Conservation (phyloP, 2,888 invertebrate genomes). For the Stenichneumon culpator region DNA sequence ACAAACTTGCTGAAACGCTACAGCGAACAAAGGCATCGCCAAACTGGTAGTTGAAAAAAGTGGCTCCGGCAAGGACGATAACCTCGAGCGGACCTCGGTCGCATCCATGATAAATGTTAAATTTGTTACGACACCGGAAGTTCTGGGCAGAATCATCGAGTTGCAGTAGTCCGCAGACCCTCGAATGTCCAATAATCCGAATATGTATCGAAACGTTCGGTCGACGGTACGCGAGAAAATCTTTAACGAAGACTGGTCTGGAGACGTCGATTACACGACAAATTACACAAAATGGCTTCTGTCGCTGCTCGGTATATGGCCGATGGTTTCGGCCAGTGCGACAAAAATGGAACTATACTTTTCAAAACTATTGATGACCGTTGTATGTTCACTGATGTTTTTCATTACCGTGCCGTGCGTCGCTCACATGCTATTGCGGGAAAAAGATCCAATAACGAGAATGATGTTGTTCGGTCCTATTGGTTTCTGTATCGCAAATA, state of each 20-base stretch:
- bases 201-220: too few species aligned
- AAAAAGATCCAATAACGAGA: constrained; percentile 30
- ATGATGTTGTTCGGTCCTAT: constrained; percentile 44
- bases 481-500: constrained; percentile 25
- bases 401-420: constrained; percentile 35
- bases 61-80: too few species aligned
- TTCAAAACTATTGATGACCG: constrained; percentile 7
- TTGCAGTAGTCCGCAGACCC: too few species aligned
- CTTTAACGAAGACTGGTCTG: constrained; percentile 25
- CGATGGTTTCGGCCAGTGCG: constrained; percentile 44
- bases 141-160: too few species aligned
- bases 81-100: too few species aligned
- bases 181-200: too few species aligned
- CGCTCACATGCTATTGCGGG: constrained; percentile 33
- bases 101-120: too few species aligned
- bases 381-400: constrained; percentile 8
- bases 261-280: constrained; percentile 24
- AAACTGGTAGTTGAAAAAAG: too few species aligned
- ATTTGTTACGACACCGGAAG: too few species aligned
- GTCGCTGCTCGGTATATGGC: constrained; percentile 53
- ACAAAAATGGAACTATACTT: constrained; percentile 28
- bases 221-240: too few species aligned
- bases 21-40: too few species aligned
- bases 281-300: constrained; percentile 55
- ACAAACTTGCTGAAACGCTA: too few species aligned